Evolutionary conservation across 1,140 invertebrate genomes (phyloP), one percentile per base, ranked within the genome.

Genomic region (Periplaneta americana): DNA sequence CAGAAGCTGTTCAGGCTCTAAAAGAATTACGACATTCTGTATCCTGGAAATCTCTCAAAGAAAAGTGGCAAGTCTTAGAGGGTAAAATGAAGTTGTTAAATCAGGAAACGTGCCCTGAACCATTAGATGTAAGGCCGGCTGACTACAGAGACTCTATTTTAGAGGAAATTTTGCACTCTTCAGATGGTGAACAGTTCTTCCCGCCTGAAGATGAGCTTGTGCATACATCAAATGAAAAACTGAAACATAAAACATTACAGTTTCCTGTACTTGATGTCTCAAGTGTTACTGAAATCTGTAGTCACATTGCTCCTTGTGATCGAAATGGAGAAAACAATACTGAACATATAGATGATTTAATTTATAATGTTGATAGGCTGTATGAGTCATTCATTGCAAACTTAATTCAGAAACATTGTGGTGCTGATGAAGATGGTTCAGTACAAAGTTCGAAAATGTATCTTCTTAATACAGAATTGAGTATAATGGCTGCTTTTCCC

Each of bases 31-130:
- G 57, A 8, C 35, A 78, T 10, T 78, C 75, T 57, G 75, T 81
- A 22, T 78, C 75, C 17, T 33, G n/a, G 33, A 81, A 81, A 34
- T 48, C 81, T 6, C 39, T 81, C 13, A 81, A 48, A 39, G 36
- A 81, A 76, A 81, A 81, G 37, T 81, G 81, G 81, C 36, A 81
- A 75, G 18, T 78, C 31, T 48, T 81, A 31, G 81, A 81, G 33
- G 39, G 39, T n/a, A 81, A 81, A 78, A 78, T 78, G 32, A 74
- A 74, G 28, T 22, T 15, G 6, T 36, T 81, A 22, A 36, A 36
- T 22, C 36, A 48, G 33, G 76, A 81, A 11, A 32, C 18, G 22
- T 18, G 9, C 33, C 28, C 31, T 22, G 75, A 81, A 78, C 75
- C 57, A 9, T 57, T 81, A 11, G 81, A 57, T 13, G 18, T 81